A percentile compares a stretch with the other conserved stretches of the same genome.
These are phyloP conservation scores for Stomorhina lunata DNA, from an alignment of 2,888 invertebrate species.

Conservation along the genomic window DNA sequence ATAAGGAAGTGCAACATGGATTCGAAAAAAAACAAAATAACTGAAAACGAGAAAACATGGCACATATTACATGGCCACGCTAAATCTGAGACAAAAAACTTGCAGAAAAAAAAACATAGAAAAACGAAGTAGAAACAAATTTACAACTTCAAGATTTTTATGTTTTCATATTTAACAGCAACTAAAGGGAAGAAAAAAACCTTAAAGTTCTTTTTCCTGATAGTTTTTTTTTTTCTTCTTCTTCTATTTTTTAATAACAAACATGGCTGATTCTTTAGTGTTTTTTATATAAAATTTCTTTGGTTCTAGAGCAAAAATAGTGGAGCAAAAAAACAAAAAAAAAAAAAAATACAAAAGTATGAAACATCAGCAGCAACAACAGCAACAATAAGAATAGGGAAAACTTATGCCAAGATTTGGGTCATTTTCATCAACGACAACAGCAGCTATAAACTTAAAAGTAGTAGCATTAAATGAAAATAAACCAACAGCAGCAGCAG, in stretches of 20 bases:
- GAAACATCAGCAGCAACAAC: not conserved
- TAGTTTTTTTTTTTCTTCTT: not conserved
- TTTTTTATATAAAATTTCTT: conserved; percentile 14
- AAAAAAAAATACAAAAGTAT: not conserved
- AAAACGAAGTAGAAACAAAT: conserved; percentile 10
- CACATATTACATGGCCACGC: conserved; percentile 43
- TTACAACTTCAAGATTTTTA: conserved; percentile 28
- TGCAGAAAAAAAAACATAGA: not conserved
- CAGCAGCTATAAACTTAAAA: conserved; percentile 67
- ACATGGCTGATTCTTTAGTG: conserved; percentile 47
- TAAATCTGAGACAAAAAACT: conserved; percentile 22
- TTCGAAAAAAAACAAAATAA: conserved; percentile 1
- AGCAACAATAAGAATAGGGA: conserved; percentile 42
- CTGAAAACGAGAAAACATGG: no score
- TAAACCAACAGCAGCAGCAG: conserved; percentile 30
- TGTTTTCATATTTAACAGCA: conserved; percentile 4
- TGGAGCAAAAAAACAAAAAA: not conserved
- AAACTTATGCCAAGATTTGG: conserved; percentile 70
- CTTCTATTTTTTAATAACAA: conserved; percentile 50
- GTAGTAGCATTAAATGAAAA: conserved; percentile 58
- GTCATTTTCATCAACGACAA: conserved; percentile 74
- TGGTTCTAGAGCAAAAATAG: conserved; percentile 14
- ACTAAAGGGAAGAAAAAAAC: not conserved
- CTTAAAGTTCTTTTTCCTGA: conserved; percentile 11
- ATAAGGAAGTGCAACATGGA: conserved; percentile 49